A percentile compares a stretch with the other conserved stretches of the same genome.
Evolutionary conservation across 1,140 invertebrate species (phyloP).

Genomic region (Tachypleus tridentatus): DNA sequence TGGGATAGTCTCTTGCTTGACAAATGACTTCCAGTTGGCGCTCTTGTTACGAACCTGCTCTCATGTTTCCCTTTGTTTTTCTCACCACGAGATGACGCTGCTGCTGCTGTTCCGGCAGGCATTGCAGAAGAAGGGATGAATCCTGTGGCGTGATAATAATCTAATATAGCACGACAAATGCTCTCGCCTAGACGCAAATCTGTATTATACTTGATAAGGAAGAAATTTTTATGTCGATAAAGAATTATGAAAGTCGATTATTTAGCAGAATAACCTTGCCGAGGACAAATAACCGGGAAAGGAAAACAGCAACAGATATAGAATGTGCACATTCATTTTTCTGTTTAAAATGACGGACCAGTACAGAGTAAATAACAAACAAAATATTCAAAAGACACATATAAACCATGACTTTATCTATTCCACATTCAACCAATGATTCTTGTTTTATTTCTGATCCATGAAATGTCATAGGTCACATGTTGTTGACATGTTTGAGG

Average conservation of each 20-base stretch:
- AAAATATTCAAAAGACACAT: no score
- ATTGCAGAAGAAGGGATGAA: constrained; percentile 45
- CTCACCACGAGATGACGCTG: no score
- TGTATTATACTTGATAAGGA: constrained; percentile 21
- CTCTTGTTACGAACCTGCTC: no score
- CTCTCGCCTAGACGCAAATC: constrained; percentile 59
- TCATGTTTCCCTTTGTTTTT: no score
- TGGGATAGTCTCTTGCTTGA: no score
- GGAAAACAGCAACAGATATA: neutral
- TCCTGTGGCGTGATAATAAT: constrained; percentile 64
- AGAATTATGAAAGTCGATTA: neutral
- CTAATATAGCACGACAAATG: constrained; percentile 56
- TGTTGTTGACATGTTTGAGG: no score
- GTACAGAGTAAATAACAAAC: neutral
- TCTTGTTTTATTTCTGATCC: no score
- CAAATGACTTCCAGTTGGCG: no score
- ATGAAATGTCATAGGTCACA: no score
- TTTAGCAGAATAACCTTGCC: neutral
- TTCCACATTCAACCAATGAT: no score
- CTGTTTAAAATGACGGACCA: constrained; percentile 4
- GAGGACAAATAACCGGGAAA: constrained; percentile 4
- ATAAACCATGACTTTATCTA: no score
- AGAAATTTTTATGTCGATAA: constrained; percentile 9
- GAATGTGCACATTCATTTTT: neutral
- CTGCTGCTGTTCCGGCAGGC: neutral